Evolutionary conservation across 2,888 invertebrate genomes (phyloP), one percentile per base, ranked within the genome.

Genomic region (Perizoma flavofasciatum): DNA sequence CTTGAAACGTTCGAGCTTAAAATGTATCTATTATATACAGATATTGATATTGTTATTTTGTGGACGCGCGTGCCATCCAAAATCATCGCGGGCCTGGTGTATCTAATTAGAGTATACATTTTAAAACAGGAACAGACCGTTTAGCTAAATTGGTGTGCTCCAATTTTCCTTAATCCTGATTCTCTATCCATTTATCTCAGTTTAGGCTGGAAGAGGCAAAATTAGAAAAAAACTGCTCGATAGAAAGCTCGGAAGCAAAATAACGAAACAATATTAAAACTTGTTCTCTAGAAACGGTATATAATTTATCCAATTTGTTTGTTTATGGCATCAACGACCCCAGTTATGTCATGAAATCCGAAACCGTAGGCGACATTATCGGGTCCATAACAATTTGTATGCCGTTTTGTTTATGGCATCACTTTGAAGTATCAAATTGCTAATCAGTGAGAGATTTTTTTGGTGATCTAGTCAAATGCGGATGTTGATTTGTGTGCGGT

Each of bases 1-100:
- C 90, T 91, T 91, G 88, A 82, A 78, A 71, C 73, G 72, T 69
- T 77, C 79, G 72, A 70, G 70, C 74, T 83, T 6, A 77, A 22
- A 22, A 1, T 22, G 22, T 22, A 22, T 22, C 3, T 78, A n/a
- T n/a, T n/a, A n/a, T n/a, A n/a, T n/a, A n/a, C n/a, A n/a, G n/a
- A n/a, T 83, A 83, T 77, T 74, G 72, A 22, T 82, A 82, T 83
- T 81, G 79, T 77, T 76, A 70, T 69, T 69, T 67, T 65, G 57
- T 57, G 51, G 33, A 45, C 54, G 72, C 76, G 73, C 80, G 79
- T 78, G 78, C 77, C 78, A 76, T 72, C 67, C 61, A 68, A 74
- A 59, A 55, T 58, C 50, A 48, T 53, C 48, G 49, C 62, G 66
- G 69, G 65, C 68, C 70, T 55, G 54, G 51, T n/a, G 46, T 55